These are phyloP conservation scores for Coreoperca whiteheadi DNA, from an alignment of 2,113 vertebrate genomes.

Conservation along the genomic window DNA sequence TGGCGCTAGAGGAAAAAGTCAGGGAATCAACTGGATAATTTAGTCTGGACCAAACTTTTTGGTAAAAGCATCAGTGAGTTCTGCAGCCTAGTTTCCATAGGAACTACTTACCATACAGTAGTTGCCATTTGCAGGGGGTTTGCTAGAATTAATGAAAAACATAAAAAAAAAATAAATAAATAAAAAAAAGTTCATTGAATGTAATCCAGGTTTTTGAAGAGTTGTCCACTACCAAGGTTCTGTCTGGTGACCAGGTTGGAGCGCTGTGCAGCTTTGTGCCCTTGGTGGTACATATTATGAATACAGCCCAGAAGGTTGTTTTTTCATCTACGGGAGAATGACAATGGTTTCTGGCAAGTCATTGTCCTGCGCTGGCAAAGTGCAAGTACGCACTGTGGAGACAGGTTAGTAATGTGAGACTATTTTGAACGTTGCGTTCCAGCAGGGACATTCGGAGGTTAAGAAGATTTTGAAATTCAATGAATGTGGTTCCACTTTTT, in stretches of 20 bases:
- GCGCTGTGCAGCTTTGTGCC: not conserved
- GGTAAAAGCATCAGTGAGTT: too few relatives aligned
- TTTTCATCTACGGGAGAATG: not conserved
- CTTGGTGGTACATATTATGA: not conserved
- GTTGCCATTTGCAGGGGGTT: too few relatives aligned
- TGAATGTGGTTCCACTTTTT: slow-evolving; percentile 35
- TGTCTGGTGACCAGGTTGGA: not conserved
- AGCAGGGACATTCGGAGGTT: slow-evolving; percentile 47
- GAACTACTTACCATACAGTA: too few relatives aligned
- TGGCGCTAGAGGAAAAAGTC: not conserved
- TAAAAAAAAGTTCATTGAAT: too few relatives aligned
- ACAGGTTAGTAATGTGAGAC: slow-evolving; percentile 36
- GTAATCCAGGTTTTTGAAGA: not conserved
- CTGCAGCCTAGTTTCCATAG: too few relatives aligned
- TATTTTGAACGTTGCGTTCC: slow-evolving; percentile 8
- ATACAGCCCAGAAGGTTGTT: not conserved
- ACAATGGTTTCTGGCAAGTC: slow-evolving; percentile 2
- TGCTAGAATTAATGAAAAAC: too few relatives aligned
- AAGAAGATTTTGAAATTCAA: slow-evolving; percentile 33
- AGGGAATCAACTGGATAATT: too few relatives aligned
- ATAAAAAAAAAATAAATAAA: too few relatives aligned
- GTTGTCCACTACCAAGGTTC: not conserved
- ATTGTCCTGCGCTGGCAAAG: not conserved
- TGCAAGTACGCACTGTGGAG: not conserved
- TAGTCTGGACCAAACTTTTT: too few relatives aligned